Conservation (phyloP, 2,113 vertebrate genomes). For the Corvus cornix region DNA sequence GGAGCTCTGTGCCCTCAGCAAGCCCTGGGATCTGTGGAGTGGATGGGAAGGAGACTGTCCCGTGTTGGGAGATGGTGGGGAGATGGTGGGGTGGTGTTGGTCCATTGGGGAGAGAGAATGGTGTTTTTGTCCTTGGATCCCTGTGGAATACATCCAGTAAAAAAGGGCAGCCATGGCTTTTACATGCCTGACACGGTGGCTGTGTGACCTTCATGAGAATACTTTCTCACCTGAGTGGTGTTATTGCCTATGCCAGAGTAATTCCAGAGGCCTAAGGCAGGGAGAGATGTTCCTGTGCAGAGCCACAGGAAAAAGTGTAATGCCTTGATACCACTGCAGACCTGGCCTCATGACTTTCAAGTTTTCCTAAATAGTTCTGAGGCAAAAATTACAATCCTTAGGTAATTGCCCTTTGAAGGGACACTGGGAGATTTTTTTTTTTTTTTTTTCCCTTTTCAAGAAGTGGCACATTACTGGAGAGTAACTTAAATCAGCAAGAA, state of each 20-base stretch:
- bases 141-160: neutral
- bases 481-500: neutral
- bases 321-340: neutral
- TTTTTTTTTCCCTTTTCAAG: neutral
- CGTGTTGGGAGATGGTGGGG: neutral
- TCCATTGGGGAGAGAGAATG: neutral
- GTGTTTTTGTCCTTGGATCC: neutral
- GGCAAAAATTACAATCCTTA: neutral
- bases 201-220: neutral
- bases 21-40: accelerated
- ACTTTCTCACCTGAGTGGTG: neutral
- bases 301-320: neutral
- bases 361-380: neutral
- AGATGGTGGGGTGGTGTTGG: neutral
- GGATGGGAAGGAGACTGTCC: neutral
- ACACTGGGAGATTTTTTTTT: neutral
- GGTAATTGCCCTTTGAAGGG: neutral
- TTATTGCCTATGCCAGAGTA: neutral
- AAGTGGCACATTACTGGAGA: neutral
- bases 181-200: accelerated
- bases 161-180: neutral
- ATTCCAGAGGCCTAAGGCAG: neutral
- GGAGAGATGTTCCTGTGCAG: neutral
- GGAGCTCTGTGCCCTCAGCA: neutral
- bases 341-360: neutral